These are phyloP conservation scores for Crossaster papposus DNA, from an alignment of 53 echinoderm and acorn worm genomes.

Conservation along the genomic window DNA sequence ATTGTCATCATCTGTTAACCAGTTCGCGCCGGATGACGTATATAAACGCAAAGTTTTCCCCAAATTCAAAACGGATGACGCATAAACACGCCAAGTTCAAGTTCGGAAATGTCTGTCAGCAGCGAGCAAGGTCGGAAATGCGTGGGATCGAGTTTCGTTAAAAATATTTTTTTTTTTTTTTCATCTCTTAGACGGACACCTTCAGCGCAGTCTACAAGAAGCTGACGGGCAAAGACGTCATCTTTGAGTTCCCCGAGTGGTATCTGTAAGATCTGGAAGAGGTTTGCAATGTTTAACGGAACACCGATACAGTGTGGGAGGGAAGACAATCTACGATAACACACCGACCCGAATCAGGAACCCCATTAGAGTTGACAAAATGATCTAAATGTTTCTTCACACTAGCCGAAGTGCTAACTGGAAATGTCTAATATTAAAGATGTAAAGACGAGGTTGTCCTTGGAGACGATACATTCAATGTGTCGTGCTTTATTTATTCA, in stretches of 20 bases:
- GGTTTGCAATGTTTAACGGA: neutral
- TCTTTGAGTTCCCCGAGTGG: slow-evolving; percentile 91
- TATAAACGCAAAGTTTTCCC: too few relatives aligned
- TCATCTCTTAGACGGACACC: slow-evolving; percentile 96
- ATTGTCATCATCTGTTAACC: too few relatives aligned
- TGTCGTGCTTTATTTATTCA: slow-evolving; percentile 12
- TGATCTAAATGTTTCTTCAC: slow-evolving; percentile 18
- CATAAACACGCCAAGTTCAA: too few relatives aligned
- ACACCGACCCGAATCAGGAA: slow-evolving; percentile 10
- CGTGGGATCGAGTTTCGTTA: too few relatives aligned
- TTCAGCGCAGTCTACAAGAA: slow-evolving; percentile 97
- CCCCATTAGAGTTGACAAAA: neutral
- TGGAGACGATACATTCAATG: neutral
- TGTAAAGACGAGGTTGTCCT: slow-evolving; percentile 32
- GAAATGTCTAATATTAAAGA: slow-evolving; percentile 49
- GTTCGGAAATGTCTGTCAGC: too few relatives aligned
- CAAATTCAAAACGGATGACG: too few relatives aligned
- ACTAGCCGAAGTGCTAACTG: neutral
- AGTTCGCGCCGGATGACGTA: too few relatives aligned
- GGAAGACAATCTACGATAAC: slow-evolving; percentile 32
- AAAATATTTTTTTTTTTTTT: slow-evolving; percentile 31
- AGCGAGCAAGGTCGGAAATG: too few relatives aligned
- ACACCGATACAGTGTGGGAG: slow-evolving; percentile 1
- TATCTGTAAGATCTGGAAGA: slow-evolving; percentile 67
- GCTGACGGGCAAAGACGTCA: slow-evolving; percentile 94